A percentile compares a stretch with the other conserved stretches of the same genome.
Evolutionary conservation across 2,113 vertebrate species (phyloP).

Genomic region (Thalassoma bifasciatum): DNA sequence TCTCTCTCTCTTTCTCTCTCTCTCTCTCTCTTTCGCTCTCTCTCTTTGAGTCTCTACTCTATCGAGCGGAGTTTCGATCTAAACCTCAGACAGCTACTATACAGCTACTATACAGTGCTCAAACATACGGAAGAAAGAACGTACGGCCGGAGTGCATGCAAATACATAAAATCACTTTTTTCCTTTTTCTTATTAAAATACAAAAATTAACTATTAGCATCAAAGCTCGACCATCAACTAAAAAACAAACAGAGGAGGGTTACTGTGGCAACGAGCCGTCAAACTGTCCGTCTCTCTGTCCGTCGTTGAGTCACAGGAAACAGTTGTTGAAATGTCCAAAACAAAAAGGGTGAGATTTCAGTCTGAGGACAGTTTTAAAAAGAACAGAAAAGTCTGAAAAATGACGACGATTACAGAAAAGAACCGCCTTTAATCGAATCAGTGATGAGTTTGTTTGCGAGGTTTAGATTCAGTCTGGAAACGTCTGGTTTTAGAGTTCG

Average conservation of each 20-base stretch:
- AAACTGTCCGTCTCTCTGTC: conserved; percentile 25
- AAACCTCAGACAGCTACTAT: conserved; percentile 75
- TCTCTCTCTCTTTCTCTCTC: conserved; percentile 35
- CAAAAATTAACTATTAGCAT: conserved; percentile 83
- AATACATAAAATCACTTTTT: conserved; percentile 90
- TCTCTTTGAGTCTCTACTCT: conserved; percentile 54
- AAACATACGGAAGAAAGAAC: conserved; percentile 89
- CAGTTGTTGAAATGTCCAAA: conserved; percentile 5
- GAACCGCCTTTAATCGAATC: neutral
- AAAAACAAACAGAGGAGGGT: conserved; percentile 65
- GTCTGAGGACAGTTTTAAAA: too few relatives aligned
- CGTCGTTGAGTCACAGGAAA: neutral
- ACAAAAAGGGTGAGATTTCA: neutral
- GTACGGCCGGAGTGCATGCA: conserved; percentile 95
- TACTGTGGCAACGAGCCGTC: conserved; percentile 63
- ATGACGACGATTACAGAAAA: neutral
- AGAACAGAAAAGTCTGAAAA: too few relatives aligned
- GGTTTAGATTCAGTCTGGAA: too few relatives aligned
- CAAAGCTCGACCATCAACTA: conserved; percentile 71
- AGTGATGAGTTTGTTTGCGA: neutral
- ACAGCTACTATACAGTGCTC: conserved; percentile 92
- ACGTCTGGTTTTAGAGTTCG: too few relatives aligned
- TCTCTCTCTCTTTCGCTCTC: conserved; percentile 50
- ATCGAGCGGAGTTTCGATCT: conserved; percentile 57
- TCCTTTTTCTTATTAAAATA: conserved; percentile 88